These are phyloP conservation scores for Tachysurus fulvidraco DNA, from an alignment of 2,113 vertebrate species.

Conservation along the genomic window DNA sequence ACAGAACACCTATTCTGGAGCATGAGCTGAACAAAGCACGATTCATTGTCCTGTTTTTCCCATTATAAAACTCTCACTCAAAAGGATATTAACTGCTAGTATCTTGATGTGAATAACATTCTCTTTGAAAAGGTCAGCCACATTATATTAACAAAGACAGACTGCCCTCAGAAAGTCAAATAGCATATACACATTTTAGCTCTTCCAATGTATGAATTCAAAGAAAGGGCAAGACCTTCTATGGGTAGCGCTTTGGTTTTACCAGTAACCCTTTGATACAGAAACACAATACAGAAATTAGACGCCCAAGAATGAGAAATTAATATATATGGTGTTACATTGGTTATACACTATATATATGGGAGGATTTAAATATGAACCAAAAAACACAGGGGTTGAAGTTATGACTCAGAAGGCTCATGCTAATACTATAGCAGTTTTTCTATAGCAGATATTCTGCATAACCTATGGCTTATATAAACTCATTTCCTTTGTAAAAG, in stretches of 20 bases:
- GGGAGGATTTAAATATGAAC: background rate
- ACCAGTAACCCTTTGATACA: background rate
- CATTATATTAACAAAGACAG: constrained; percentile 10
- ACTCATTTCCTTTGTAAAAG: background rate
- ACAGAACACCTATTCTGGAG: constrained; percentile 11
- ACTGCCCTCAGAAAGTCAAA: background rate
- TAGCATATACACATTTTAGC: background rate
- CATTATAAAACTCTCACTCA: background rate
- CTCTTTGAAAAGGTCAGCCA: background rate
- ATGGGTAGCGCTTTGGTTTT: background rate
- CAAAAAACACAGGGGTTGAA: background rate
- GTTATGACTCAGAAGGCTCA: background rate
- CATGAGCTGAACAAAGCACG: background rate
- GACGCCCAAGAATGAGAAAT: background rate
- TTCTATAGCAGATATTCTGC: background rate
- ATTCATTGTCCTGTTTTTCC: background rate
- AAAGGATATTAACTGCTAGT: background rate
- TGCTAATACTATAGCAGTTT: background rate
- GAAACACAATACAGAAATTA: background rate
- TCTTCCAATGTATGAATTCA: background rate
- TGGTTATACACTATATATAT: too few relatives aligned
- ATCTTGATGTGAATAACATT: background rate
- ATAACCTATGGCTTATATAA: background rate
- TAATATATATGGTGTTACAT: background rate
- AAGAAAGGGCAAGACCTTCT: background rate